phyloP scores from a whole-genome alignment of 2,888 invertebrate genomes.

The Agriopis marginaria region DNA sequence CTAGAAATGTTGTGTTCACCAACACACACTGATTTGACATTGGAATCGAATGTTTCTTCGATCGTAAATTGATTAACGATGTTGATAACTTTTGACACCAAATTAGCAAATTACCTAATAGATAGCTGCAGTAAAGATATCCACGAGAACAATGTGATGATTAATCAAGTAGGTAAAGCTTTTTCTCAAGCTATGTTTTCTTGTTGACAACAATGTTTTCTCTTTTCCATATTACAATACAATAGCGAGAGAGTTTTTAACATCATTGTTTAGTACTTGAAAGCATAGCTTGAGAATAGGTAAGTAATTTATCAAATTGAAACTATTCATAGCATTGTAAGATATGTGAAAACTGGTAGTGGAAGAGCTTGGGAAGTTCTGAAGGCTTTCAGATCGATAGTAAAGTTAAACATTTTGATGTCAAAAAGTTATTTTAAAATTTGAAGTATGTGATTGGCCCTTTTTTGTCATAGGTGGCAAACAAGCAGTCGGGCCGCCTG shows the following conservation, averaged over 20 bases:
- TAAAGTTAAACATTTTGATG: not conserved
- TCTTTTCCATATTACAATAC: slow-evolving; percentile 27
- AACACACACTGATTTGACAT: slow-evolving; percentile 36
- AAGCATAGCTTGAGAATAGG: slow-evolving; percentile 18
- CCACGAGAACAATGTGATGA: slow-evolving; percentile 19
- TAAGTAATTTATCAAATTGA: slow-evolving; percentile 7
- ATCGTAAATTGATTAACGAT: slow-evolving; percentile 14
- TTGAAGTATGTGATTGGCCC: no score
- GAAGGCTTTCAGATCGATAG: not conserved
- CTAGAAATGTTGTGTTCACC: slow-evolving; percentile 62
- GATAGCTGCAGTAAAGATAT: not conserved
- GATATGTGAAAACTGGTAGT: not conserved
- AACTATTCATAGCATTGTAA: not conserved
- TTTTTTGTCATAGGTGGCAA: no score
- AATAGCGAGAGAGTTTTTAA: slow-evolving; percentile 29
- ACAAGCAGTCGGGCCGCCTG: no score
- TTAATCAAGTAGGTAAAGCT: slow-evolving; percentile 17
- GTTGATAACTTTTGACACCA: slow-evolving; percentile 9
- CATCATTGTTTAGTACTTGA: slow-evolving; percentile 25
- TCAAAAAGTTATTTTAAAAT: no score
- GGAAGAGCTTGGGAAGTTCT: no score
- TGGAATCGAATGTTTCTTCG: not conserved
- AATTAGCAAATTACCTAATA: not conserved
- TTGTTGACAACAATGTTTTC: slow-evolving; percentile 26
- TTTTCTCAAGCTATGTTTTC: slow-evolving; percentile 15